Evolutionary conservation across 2,113 vertebrate genomes (phyloP).

Genomic region (Psammodynastes pulverulentus): DNA sequence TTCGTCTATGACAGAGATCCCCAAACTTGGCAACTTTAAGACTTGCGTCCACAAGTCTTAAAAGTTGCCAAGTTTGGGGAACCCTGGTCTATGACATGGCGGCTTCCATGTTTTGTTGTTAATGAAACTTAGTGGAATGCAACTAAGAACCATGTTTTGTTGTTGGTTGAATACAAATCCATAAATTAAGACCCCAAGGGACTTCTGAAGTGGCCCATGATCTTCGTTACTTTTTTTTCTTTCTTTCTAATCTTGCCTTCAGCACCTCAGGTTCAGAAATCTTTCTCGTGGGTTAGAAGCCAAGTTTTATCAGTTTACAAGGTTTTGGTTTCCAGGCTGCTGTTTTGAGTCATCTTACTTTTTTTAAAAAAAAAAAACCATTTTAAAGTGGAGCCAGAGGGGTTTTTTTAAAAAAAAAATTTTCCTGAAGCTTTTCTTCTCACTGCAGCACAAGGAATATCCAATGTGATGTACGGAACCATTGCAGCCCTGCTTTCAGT

Average conservation of each 20-base stretch:
- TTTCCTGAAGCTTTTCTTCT: conserved; percentile 81
- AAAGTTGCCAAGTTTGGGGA: no score
- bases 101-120: not conserved
- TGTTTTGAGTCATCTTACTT: conserved; percentile 4
- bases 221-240: not conserved
- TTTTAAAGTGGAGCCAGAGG: not conserved
- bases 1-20: no score
- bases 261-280: not conserved
- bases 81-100: no score
- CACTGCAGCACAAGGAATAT: conserved; percentile 85
- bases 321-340: not conserved
- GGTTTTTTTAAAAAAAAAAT: conserved; percentile 35
- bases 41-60: no score
- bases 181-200: not conserved
- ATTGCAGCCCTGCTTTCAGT: conserved; percentile 76
- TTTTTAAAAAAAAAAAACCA: not conserved
- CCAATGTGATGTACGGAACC: conserved; percentile 88
- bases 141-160: not conserved
- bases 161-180: not conserved
- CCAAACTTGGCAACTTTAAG: no score
- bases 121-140: conserved; percentile 21
- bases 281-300: not conserved
- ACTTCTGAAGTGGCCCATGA: not conserved
- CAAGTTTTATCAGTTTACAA: not conserved
- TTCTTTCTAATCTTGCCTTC: conserved; percentile 5